Conservation (phyloP, 2,113 vertebrate genomes). For the Pterophyllum scalare region DNA sequence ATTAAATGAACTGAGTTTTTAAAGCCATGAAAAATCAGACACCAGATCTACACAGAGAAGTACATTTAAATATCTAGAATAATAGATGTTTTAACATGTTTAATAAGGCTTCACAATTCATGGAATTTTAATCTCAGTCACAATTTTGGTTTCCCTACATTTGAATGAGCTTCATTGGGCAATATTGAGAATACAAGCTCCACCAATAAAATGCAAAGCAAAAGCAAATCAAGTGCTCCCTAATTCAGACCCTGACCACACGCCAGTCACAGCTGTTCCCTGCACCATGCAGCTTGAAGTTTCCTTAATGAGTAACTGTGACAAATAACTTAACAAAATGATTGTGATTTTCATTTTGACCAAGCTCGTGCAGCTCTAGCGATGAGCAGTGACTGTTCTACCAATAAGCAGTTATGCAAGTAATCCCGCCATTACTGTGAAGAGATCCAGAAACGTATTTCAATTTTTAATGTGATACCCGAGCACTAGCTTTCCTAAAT, state of each 20-base stretch:
- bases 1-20: rapidly evolving
- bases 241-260: no score
- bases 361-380: neutral
- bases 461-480: rapidly evolving
- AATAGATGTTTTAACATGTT: neutral
- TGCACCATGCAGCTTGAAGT: no score
- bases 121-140: no score
- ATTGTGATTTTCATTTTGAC: no score
- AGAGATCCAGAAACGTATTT: rapidly evolving
- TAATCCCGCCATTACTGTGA: rapidly evolving
- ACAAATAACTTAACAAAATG: no score
- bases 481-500: neutral
- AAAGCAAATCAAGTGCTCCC: no score
- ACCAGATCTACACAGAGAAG: neutral
- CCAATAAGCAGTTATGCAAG: neutral
- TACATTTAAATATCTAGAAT: neutral
- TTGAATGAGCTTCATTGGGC: no score
- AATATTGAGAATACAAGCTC: no score
- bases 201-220: no score
- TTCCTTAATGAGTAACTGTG: no score
- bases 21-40: rapidly evolving
- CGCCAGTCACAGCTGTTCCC: no score
- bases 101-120: neutral
- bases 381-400: neutral
- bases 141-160: no score